Evolutionary conservation across 2,797 vertebrate species (phyloP).

Genomic region (Poeciliopsis presidionis): DNA sequence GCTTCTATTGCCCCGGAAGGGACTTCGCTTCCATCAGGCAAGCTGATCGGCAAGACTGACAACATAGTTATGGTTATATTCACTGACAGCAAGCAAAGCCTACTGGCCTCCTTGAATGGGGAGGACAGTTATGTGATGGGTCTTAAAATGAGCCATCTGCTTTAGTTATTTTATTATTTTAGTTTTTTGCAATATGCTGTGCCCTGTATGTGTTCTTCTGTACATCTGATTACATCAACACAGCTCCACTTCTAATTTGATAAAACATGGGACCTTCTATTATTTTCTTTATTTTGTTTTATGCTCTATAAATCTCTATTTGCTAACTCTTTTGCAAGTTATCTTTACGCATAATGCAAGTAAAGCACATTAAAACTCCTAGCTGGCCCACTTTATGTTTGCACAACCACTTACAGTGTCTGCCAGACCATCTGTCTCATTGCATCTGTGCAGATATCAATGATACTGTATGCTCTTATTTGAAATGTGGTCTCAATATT

Average conservation of each 20-base stretch:
- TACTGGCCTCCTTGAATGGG: constrained; percentile 64
- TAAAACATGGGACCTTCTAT: background rate
- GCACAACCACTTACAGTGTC: constrained; percentile 43
- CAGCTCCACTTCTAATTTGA: background rate
- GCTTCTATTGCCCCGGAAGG: constrained; percentile 66
- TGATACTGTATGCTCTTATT: constrained; percentile 42
- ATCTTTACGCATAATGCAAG: background rate
- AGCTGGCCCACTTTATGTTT: constrained; percentile 9
- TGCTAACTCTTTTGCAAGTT: constrained; percentile 9
- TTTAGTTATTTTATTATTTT: constrained; percentile 19
- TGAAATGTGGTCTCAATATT: constrained; percentile 56
- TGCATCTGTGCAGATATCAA: constrained; percentile 53
- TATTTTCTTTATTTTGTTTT: background rate
- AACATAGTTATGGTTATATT: constrained; percentile 77
- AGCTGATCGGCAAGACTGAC: constrained; percentile 70
- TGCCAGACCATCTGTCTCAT: constrained; percentile 51
- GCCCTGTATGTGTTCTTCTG: constrained; percentile 22
- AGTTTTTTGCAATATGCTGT: constrained; percentile 17
- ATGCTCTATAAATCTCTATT: background rate
- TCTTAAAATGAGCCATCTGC: constrained; percentile 57
- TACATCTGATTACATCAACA: constrained; percentile 5
- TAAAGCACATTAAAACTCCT: background rate
- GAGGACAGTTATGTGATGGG: constrained; percentile 63
- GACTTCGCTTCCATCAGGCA: constrained; percentile 62
- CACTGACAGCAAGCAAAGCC: constrained; percentile 79